phyloP scores from a whole-genome alignment of 2,113 vertebrate genomes.

The Entomyzon cyanotis region DNA sequence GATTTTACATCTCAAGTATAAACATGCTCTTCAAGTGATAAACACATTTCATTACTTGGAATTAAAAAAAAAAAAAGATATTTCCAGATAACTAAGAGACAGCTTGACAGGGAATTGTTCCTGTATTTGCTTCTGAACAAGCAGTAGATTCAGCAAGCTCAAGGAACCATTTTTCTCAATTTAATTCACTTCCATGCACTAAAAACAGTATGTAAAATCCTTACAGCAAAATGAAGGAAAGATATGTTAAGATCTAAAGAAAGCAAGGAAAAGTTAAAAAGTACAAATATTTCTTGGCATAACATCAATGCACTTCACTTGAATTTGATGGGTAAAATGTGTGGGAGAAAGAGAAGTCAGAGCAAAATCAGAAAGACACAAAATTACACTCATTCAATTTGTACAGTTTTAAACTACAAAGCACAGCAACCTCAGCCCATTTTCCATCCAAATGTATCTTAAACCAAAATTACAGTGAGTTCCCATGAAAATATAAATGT shows the following conservation, averaged over 20 bases:
- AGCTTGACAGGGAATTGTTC: conserved; percentile 29
- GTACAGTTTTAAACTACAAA: background rate
- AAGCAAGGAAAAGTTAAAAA: conserved; percentile 18
- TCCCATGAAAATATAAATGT: background rate
- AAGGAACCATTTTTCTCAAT: background rate
- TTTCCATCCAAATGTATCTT: background rate
- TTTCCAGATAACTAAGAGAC: conserved; percentile 1
- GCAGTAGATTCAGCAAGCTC: background rate
- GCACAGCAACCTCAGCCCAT: background rate
- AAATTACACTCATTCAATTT: conserved; percentile 15
- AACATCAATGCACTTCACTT: background rate
- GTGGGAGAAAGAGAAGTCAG: conserved; percentile 41
- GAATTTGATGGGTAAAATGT: conserved; percentile 32
- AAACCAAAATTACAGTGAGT: accelerated
- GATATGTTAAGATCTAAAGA: conserved; percentile 28
- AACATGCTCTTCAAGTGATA: conserved; percentile 13
- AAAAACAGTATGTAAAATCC: conserved; percentile 21
- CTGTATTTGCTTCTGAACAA: background rate
- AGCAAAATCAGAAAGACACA: background rate
- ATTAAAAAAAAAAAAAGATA: background rate
- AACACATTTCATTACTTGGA: background rate
- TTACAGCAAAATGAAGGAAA: background rate
- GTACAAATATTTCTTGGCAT: conserved; percentile 52
- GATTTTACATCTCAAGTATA: conserved; percentile 7
- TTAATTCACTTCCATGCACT: background rate